phyloP scores from a whole-genome alignment of 2,888 invertebrate species.

The Anthoptus insignis region DNA sequence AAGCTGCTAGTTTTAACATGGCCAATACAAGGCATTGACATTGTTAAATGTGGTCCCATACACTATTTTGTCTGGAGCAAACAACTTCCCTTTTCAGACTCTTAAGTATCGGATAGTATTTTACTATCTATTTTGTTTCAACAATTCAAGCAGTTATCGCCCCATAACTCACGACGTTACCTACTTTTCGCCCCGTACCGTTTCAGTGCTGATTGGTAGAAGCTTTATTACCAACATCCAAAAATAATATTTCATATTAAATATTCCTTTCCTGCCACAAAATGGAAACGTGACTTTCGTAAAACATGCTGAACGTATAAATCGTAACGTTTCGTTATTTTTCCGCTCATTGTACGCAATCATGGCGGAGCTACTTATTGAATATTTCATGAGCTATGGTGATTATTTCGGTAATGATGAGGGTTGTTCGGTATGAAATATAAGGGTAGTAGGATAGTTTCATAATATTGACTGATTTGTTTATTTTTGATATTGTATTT shows the following conservation, averaged over 20 bases:
- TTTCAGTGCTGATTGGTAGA: neutral
- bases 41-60: no score
- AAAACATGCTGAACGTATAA: constrained; percentile 21
- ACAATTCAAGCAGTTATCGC: no score
- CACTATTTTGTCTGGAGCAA: no score
- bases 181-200: no score
- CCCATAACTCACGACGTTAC: no score
- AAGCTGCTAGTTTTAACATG: no score
- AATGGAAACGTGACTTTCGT: constrained; percentile 22
- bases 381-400: constrained; percentile 28
- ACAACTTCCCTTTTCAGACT: no score
- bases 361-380: constrained; percentile 21
- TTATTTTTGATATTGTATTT: no score
- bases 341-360: constrained; percentile 31
- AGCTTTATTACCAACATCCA: neutral
- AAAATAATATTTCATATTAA: constrained; percentile 21
- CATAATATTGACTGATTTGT: neutral
- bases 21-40: no score
- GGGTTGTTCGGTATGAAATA: neutral
- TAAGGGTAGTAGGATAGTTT: neutral
- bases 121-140: no score
- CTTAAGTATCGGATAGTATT: no score
- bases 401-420: constrained; percentile 23
- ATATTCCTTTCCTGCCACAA: constrained; percentile 20
- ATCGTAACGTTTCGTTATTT: constrained; percentile 24